A percentile compares a stretch with the other conserved stretches of the same genome.
Evolutionary conservation across 1,140 invertebrate genomes (phyloP).

Genomic region (Drosophila paulistorum): DNA sequence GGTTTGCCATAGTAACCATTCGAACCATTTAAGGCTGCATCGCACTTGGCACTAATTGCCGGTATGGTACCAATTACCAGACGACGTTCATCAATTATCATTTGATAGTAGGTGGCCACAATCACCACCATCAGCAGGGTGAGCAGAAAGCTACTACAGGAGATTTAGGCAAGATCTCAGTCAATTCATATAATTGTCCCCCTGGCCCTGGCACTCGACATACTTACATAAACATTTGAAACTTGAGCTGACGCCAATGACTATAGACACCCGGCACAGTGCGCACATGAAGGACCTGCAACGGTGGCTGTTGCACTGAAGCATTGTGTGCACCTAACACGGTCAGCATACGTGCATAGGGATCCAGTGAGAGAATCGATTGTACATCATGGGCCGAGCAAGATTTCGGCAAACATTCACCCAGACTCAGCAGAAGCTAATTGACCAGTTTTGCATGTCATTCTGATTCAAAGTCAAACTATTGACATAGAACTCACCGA

Average conservation of each 20-base stretch:
- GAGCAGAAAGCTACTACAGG: constrained; percentile 68
- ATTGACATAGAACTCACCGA: constrained; percentile 47
- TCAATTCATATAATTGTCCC: not conserved
- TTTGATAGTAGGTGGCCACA: constrained; percentile 74
- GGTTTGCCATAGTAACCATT: constrained; percentile 59
- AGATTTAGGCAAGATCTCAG: not conserved
- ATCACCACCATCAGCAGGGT: constrained; percentile 67
- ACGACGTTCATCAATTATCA: constrained; percentile 61
- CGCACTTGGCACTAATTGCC: constrained; percentile 75
- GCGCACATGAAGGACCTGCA: constrained; percentile 86
- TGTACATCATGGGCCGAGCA: constrained; percentile 86
- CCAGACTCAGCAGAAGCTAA: constrained; percentile 79
- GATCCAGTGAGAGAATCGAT: constrained; percentile 85
- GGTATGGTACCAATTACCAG: constrained; percentile 59
- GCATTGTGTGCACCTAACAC: constrained; percentile 61
- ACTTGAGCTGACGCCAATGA: constrained; percentile 87
- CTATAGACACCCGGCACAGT: constrained; percentile 89
- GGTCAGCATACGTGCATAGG: constrained; percentile 83
- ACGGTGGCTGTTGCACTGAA: constrained; percentile 51
- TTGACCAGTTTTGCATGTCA: too few relatives aligned
- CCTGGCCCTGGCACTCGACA: not conserved
- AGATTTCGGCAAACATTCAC: constrained; percentile 88
- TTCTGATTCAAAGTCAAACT: too few relatives aligned
- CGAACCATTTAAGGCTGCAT: constrained; percentile 25
- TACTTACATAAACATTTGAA: constrained; percentile 89